Evolutionary conservation across 1,140 invertebrate genomes (phyloP).

Genomic region (Tetramorium parvispinum): DNA sequence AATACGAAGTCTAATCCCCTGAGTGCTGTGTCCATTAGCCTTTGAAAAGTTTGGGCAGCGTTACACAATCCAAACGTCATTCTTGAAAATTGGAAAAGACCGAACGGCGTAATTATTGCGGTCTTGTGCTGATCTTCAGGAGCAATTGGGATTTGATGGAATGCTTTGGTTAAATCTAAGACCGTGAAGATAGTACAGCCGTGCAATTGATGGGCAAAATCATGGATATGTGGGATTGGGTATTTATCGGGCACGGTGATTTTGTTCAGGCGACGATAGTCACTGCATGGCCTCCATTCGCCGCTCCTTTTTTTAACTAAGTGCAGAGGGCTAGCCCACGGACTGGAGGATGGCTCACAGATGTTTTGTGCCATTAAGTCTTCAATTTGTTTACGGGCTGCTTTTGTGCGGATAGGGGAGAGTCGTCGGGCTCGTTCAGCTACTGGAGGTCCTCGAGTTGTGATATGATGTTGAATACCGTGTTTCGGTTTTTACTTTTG

Average conservation of each 20-base stretch:
- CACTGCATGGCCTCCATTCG: conserved; percentile 24
- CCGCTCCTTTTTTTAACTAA: conserved; percentile 27
- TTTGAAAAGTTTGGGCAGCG: conserved; percentile 3
- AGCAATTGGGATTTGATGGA: not conserved
- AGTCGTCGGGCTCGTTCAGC: not conserved
- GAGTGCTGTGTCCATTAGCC: not conserved
- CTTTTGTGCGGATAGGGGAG: not conserved
- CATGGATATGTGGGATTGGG: not conserved
- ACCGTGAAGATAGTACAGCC: not conserved
- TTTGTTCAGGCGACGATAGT: conserved; percentile 16
- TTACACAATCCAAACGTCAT: conserved; percentile 18
- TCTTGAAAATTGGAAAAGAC: not conserved
- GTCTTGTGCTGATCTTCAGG: not conserved
- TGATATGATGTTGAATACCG: not conserved
- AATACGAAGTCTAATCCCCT: not conserved
- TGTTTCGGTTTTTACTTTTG: not conserved
- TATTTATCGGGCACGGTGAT: not conserved
- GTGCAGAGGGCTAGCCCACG: not conserved
- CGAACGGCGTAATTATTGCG: not conserved
- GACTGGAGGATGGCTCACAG: not conserved
- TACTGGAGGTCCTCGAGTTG: not conserved
- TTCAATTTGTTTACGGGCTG: not conserved
- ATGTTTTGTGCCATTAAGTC: not conserved
- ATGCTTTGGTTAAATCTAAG: not conserved
- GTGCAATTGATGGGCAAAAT: not conserved